Base-by-base conservation (phyloP, 1,140 invertebrate species). In the Musca domestica region DNA sequence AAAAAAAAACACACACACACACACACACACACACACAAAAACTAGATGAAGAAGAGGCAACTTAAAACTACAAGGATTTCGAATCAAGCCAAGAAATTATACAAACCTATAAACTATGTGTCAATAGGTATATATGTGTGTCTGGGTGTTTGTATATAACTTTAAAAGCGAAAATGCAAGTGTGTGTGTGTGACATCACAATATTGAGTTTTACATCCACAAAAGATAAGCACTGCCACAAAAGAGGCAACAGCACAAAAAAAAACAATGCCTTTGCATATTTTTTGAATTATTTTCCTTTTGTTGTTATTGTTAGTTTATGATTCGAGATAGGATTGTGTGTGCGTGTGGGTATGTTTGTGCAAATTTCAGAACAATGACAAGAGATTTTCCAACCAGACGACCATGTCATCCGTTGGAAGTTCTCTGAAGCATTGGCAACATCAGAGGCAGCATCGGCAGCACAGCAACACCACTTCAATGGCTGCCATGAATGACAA, bases 361-460 rank as follows among this genome's bases (percentile, higher is more conserved):
- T 30, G 54, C 23, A 41, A 41, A 41, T 58, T 25, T 58, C 23
- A 30, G 17, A 4, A 61, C n/a, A 34, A 34, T 61, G 56, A 61
- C 56, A 61, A 61, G 56, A 61, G 56, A 61, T 61, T 61, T 61
- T 61, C 56, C 56, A 61, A 61, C 56, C 56, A 61, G 56, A 61
- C 56, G 56, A 61, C 56, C 27, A 61, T 61, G 56, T 61, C 56
- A 61, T 61, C 56, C 56, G 56, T 27, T 61, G 19, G 34, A 61
- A 61, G 20, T 61, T 41, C 56, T 61, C 27, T 61, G 15, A 61
- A n/a, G 30, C 14, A 56, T 14, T n/a, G 17, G 48, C 48, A 41
- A 12, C 20, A 7, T n/a, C 4, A 51, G 48, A 4, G 12, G 34
- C 34, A 41, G 34, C 6, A 12, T 5, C 34, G 34, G 34, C 34